Percentiles rank a stretch among this genome's conserved stretches.
Evolutionary conservation across 2,888 invertebrate species (phyloP).

Genomic region (Macaria liturata): DNA sequence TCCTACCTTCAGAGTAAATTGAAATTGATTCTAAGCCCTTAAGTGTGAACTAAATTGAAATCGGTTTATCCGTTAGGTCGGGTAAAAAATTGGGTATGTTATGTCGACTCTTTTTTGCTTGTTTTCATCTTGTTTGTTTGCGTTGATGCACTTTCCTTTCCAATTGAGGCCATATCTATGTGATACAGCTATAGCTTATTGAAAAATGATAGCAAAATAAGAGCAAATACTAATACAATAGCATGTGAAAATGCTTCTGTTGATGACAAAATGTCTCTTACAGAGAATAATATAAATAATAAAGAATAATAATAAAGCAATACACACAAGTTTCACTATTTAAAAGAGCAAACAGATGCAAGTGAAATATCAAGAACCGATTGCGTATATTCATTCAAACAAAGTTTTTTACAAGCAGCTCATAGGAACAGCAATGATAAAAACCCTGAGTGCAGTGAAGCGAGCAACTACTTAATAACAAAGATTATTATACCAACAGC

Average conservation of each 20-base stretch:
- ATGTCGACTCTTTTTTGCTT: constrained; percentile 20
- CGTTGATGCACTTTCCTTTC: too few species aligned
- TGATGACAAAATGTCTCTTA: too few species aligned
- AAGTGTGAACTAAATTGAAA: constrained; percentile 56
- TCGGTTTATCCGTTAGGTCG: constrained; percentile 41
- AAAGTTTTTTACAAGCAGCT: constrained; percentile 46
- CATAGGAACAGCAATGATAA: constrained; percentile 58
- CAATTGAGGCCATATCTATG: too few species aligned
- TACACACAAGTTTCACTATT: constrained; percentile 1
- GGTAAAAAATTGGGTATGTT: constrained; percentile 45
- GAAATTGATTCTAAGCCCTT: constrained; percentile 69
- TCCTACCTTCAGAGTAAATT: constrained; percentile 61
- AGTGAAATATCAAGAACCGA: constrained; percentile 41
- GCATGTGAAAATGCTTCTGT: too few species aligned
- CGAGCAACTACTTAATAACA: constrained; percentile 58
- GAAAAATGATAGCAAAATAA: too few species aligned
- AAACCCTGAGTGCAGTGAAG: constrained; percentile 61
- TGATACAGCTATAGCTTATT: too few species aligned
- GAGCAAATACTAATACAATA: too few species aligned
- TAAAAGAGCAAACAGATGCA: constrained; percentile 12
- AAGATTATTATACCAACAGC: constrained; percentile 57
- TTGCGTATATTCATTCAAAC: constrained; percentile 51
- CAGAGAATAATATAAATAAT: too few species aligned
- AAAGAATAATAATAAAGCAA: not conserved
- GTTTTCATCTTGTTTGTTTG: constrained; percentile 22